phyloP scores from a whole-genome alignment of 1,140 invertebrate species.

The Cotesia typhae region DNA sequence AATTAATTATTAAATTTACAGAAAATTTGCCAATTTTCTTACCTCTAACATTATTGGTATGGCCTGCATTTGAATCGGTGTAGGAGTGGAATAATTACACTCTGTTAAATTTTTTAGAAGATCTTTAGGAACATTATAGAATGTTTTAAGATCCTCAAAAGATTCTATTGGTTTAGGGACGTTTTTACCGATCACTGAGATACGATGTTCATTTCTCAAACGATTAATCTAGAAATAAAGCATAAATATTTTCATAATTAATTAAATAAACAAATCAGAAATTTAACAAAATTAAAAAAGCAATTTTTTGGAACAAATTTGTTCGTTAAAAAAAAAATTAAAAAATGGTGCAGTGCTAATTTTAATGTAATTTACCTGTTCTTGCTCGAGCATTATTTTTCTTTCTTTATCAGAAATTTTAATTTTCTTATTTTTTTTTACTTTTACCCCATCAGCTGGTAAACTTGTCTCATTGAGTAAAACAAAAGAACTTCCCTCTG shows the following conservation, averaged over 20 bases:
- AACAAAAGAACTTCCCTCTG: conserved; percentile 44
- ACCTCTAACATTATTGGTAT: conserved; percentile 87
- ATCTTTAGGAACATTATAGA: conserved; percentile 69
- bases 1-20: not conserved
- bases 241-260: conserved; percentile 35
- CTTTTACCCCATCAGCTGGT: conserved; percentile 43
- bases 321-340: too few relatives aligned
- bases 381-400: conserved; percentile 61
- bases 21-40: conserved; percentile 38
- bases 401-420: conserved; percentile 60
- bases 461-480: conserved; percentile 47
- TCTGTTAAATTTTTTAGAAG: conserved; percentile 78
- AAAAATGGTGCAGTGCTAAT: not conserved
- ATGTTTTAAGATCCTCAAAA: conserved; percentile 74
- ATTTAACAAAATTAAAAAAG: too few relatives aligned
- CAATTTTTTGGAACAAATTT: too few relatives aligned
- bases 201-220: conserved; percentile 78
- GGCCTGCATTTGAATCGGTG: conserved; percentile 94
- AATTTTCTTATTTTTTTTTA: conserved; percentile 52
- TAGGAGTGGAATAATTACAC: conserved; percentile 82
- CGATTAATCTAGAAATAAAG: conserved; percentile 72
- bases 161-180: conserved; percentile 77
- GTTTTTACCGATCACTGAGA: conserved; percentile 79
- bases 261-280: conserved; percentile 22
- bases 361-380: conserved; percentile 59